A percentile compares a stretch with the other conserved stretches of the same genome.
These are phyloP conservation scores for Pseudorhombus dupliciocellatus DNA, from an alignment of 2,113 vertebrate species.

Conservation along the genomic window DNA sequence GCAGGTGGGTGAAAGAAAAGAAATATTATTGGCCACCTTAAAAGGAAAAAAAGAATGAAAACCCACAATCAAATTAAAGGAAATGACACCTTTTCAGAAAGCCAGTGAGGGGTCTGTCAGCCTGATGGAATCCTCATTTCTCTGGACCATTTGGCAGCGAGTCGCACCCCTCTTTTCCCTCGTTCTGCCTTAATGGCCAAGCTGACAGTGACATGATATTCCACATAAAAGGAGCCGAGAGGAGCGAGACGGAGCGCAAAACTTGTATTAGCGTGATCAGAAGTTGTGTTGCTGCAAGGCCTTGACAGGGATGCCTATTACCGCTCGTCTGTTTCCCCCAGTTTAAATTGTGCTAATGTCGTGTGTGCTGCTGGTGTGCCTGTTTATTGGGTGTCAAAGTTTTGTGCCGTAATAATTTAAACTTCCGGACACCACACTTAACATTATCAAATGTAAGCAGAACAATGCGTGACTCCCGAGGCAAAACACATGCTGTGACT, in stretches of 20 bases:
- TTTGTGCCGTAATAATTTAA: background rate
- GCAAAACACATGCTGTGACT: background rate
- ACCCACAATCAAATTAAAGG: constrained; percentile 81
- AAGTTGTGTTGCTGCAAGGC: constrained; percentile 65
- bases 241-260: constrained; percentile 50
- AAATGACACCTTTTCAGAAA: constrained; percentile 82
- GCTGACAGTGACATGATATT: constrained; percentile 78
- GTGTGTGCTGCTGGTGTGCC: constrained; percentile 26
- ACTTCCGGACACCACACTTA: background rate
- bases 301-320: constrained; percentile 59
- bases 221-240: constrained; percentile 68
- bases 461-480: background rate
- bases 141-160: constrained; percentile 76
- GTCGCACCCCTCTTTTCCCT: constrained; percentile 56
- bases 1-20: constrained; percentile 76
- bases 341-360: constrained; percentile 45
- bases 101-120: constrained; percentile 74
- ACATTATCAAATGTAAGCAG: background rate
- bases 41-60: constrained; percentile 62
- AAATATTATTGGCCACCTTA: constrained; percentile 73
- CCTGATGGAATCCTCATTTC: constrained; percentile 79
- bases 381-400: constrained; percentile 4
- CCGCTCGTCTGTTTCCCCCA: constrained; percentile 29
- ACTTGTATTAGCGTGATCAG: constrained; percentile 72
- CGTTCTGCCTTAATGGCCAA: constrained; percentile 75